Percentiles rank a stretch among this genome's conserved stretches.
Conservation (phyloP, 2,888 invertebrate species). For the Drosophila quinaria region DNA sequence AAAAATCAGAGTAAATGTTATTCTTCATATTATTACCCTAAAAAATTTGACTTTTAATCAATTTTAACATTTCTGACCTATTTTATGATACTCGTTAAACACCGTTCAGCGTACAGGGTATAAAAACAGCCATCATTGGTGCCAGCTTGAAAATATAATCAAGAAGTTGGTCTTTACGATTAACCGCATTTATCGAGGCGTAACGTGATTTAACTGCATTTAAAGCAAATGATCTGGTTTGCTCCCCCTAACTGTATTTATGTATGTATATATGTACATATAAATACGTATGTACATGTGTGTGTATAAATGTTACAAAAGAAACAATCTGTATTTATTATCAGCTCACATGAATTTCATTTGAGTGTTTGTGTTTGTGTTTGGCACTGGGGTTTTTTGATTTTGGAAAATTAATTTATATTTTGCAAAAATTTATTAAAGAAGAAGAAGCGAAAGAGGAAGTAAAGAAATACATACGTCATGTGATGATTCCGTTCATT, state of each 20-base stretch:
- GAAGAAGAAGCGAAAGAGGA: conserved; percentile 1
- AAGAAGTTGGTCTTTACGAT: conserved; percentile 50
- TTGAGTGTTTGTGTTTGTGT: conserved; percentile 9
- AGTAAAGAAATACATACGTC: conserved; percentile 14
- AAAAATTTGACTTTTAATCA: too few relatives aligned
- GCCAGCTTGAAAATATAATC: conserved; percentile 23
- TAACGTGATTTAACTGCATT: conserved; percentile 79
- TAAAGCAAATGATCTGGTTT: conserved; percentile 70
- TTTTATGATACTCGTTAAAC: background rate
- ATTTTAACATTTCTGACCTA: too few relatives aligned
- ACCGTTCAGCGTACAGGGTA: conserved; percentile 19
- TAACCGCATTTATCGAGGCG: conserved; percentile 79
- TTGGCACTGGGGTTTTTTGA: conserved; percentile 2
- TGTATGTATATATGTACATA: background rate
- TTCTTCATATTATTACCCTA: too few relatives aligned
- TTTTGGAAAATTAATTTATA: conserved; percentile 35
- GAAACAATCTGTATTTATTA: conserved; percentile 43
- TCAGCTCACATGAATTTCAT: conserved; percentile 37
- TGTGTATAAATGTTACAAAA: conserved; percentile 5
- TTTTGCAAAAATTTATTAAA: conserved; percentile 43
- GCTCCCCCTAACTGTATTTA: conserved; percentile 21
- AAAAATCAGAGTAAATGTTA: too few relatives aligned
- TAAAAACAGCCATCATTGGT: conserved; percentile 8
- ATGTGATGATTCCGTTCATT: conserved; percentile 15
- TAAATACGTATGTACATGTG: background rate